phyloP scores from a whole-genome alignment of 1,140 invertebrate genomes.

The Harpegnathos saltator region DNA sequence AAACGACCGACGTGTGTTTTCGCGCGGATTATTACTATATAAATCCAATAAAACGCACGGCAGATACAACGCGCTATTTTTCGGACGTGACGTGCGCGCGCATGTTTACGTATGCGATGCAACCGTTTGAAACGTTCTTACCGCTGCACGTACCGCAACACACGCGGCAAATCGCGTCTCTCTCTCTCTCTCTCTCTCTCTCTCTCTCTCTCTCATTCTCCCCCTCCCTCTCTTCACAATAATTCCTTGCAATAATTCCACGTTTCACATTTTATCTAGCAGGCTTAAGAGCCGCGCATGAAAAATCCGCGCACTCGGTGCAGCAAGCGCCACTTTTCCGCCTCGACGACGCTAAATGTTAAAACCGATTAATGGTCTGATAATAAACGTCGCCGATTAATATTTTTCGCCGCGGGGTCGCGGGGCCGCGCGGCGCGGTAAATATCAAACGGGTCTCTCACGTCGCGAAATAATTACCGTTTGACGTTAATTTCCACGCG shows the following conservation, averaged over 20 bases:
- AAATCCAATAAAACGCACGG: conserved; percentile 9
- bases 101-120: not conserved
- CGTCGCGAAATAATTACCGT: conserved; percentile 4
- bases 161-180: not conserved
- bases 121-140: conserved; percentile 40
- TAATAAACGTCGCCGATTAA: conserved; percentile 33
- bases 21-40: not conserved
- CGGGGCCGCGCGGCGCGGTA: not conserved
- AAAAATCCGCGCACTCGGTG: not conserved
- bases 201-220: no score
- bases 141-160: not conserved
- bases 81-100: not conserved
- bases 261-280: conserved; percentile 25
- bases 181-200: conserved; percentile 3
- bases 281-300: conserved; percentile 25
- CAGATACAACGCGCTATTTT: conserved; percentile 27
- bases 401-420: conserved; percentile 23
- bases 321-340: conserved; percentile 27
- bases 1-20: not conserved
- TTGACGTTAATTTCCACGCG: not conserved
- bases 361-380: conserved; percentile 10
- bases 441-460: not conserved
- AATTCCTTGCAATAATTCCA: conserved; percentile 15
- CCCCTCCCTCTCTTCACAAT: no score
- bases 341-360: not conserved